These are phyloP conservation scores for Tokudaia tokunoshimensis DNA, from an alignment of 2,797 vertebrate species.

Conservation along the genomic window DNA sequence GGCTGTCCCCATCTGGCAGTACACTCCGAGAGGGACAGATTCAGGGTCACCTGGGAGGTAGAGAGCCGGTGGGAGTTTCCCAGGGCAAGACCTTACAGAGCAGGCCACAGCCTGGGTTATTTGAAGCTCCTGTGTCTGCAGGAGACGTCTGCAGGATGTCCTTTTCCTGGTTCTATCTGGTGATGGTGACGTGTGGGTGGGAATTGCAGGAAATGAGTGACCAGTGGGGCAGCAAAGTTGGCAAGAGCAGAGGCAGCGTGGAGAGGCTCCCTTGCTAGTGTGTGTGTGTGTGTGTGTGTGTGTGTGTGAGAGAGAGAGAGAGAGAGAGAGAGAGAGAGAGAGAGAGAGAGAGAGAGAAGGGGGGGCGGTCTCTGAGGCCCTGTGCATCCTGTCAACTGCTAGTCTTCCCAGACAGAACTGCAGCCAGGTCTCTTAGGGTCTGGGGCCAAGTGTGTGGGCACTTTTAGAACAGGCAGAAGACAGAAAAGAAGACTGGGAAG, in stretches of 20 bases:
- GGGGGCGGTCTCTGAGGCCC: not conserved
- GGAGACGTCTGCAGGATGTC: not conserved
- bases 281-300: not conserved
- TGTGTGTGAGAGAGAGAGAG: too few species aligned
- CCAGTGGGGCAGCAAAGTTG: not conserved
- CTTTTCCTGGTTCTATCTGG: slow-evolving; percentile 20
- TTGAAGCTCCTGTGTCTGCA: not conserved
- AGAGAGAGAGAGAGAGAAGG: too few species aligned
- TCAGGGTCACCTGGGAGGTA: not conserved
- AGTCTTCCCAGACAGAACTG: fast-evolving
- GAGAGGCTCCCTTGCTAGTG: not conserved
- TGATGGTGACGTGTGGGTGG: fast-evolving
- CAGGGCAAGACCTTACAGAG: not conserved
- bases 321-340: too few species aligned
- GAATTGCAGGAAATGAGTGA: slow-evolving; percentile 53
- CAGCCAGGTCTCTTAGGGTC: not conserved
- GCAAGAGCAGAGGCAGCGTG: not conserved
- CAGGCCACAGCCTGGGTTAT: not conserved
- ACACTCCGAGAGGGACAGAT: not conserved
- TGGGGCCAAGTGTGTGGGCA: not conserved
- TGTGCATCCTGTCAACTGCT: not conserved
- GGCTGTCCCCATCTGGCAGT: not conserved
- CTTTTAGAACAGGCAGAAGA: not conserved
- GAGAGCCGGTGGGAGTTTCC: not conserved
- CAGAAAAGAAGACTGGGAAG: fast-evolving